Conservation (phyloP, 2,113 vertebrate genomes). For the Tor tambroides region DNA sequence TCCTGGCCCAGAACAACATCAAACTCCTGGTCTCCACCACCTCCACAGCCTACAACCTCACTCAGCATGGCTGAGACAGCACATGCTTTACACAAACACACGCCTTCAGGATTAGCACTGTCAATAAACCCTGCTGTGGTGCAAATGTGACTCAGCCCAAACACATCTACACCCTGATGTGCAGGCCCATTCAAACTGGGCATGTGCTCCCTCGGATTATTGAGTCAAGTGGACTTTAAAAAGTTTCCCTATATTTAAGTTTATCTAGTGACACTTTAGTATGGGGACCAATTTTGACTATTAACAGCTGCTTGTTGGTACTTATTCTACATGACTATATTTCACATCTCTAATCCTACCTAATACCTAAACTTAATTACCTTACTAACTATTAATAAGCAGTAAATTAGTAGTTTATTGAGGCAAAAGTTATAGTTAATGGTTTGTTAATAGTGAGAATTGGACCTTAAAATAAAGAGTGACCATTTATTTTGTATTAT, state of each 20-base stretch:
- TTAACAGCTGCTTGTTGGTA: no score
- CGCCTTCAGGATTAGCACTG: slow-evolving; percentile 5
- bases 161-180: neutral
- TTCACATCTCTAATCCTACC: no score
- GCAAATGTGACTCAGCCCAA: slow-evolving; percentile 20
- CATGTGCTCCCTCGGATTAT: neutral
- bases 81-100: slow-evolving; percentile 76
- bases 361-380: no score
- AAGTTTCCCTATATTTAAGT: no score
- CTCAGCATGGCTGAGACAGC: slow-evolving; percentile 82
- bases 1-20: slow-evolving; percentile 79
- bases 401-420: no score
- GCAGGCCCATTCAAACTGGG: neutral
- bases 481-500: neutral
- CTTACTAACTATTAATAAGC: no score
- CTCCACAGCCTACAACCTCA: slow-evolving; percentile 71
- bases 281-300: no score
- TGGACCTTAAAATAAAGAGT: no score
- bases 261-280: no score
- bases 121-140: slow-evolving; percentile 20
- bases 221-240: neutral
- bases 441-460: no score
- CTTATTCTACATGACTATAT: no score
- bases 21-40: slow-evolving; percentile 67
- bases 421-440: no score